Conservation (phyloP, 2,888 invertebrate genomes). For the Hirtodrosophila trivittata region DNA sequence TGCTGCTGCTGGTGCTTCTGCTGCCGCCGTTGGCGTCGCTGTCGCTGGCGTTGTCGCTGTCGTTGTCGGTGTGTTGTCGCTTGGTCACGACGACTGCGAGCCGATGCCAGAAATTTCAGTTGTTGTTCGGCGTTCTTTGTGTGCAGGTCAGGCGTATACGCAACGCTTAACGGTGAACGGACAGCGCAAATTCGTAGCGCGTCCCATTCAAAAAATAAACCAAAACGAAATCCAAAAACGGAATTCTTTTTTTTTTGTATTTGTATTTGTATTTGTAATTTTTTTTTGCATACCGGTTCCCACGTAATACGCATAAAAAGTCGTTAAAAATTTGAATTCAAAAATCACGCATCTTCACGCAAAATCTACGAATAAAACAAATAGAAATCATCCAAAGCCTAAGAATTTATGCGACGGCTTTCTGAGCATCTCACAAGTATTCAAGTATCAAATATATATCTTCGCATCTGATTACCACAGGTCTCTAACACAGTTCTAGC, state of each 20-base stretch:
- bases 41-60: background rate
- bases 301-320: slow-evolving; percentile 22
- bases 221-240: slow-evolving; percentile 9
- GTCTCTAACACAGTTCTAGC: too few species aligned
- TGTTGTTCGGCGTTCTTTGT: slow-evolving; percentile 72
- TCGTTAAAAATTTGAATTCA: slow-evolving; percentile 35
- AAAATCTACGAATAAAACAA: background rate
- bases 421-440: slow-evolving; percentile 2
- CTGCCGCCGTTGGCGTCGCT: too few species aligned
- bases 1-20: slow-evolving; percentile 1
- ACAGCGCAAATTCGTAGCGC: slow-evolving; percentile 28
- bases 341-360: slow-evolving; percentile 11
- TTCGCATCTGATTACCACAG: slow-evolving; percentile 12
- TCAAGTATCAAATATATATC: slow-evolving; percentile 8
- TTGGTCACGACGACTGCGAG: slow-evolving; percentile 13
- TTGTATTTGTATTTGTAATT: background rate
- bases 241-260: slow-evolving; percentile 20
- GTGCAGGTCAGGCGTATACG: slow-evolving; percentile 66
- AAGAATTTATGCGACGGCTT: slow-evolving; percentile 13
- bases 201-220: slow-evolving; percentile 17
- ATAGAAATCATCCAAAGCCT: background rate
- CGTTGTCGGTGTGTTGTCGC: background rate
- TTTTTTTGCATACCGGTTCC: slow-evolving; percentile 47
- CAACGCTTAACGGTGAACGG: slow-evolving; percentile 43
- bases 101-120: slow-evolving; percentile 49